Evolutionary conservation across 2,888 invertebrate genomes (phyloP).

Genomic region (Bruchidius siliquastri): DNA sequence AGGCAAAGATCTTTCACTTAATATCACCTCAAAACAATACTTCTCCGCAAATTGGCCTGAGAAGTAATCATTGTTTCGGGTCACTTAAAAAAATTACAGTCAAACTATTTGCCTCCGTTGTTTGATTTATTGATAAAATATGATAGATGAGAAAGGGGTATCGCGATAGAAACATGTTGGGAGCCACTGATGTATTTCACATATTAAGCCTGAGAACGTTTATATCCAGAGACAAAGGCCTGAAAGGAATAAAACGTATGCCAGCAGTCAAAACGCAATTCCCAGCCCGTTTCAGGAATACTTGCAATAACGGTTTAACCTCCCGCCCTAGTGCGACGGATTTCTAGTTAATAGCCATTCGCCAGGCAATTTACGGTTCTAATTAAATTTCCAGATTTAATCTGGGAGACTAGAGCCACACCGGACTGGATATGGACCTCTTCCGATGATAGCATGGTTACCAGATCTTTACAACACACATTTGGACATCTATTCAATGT

Average conservation of each 20-base stretch:
- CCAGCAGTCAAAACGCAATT: not conserved
- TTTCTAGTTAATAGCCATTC: not conserved
- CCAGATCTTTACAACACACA: too few species aligned
- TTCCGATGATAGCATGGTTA: not conserved
- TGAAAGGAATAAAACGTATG: not conserved
- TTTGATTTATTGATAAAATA: too few species aligned
- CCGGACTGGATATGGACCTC: not conserved
- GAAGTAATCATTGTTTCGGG: too few species aligned
- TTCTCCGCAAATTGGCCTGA: too few species aligned
- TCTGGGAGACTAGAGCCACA: not conserved
- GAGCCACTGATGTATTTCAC: too few species aligned
- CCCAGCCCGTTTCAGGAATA: not conserved
- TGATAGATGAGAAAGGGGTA: too few species aligned
- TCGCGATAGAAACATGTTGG: too few species aligned
- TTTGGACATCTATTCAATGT: too few species aligned
- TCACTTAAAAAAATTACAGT: too few species aligned
- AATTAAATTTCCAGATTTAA: not conserved
- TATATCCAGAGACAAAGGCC: not conserved
- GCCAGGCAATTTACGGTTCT: not conserved
- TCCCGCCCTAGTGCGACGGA: not conserved
- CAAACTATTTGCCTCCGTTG: too few species aligned
- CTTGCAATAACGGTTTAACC: not conserved
- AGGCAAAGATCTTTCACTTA: too few species aligned
- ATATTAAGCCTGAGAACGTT: not conserved
- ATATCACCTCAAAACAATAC: too few species aligned